Evolutionary conservation across 2,113 vertebrate genomes (phyloP), one percentile per base, ranked within the genome.

Genomic region (Morone saxatilis): DNA sequence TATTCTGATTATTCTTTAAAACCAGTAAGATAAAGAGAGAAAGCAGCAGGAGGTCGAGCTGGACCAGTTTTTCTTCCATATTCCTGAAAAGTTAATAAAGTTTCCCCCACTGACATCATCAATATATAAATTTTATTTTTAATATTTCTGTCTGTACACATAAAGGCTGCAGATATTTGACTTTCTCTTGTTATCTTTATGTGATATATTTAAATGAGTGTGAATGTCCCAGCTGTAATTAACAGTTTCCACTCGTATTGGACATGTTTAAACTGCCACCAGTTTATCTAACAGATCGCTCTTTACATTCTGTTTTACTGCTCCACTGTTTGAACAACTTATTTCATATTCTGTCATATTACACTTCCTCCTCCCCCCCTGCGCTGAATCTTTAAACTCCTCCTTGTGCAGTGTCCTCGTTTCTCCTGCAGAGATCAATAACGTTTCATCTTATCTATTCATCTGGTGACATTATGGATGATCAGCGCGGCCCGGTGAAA

Each of bases 261-360:
- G 25, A 67, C 17, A 2, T 47, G 61, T 82, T 71, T 73, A 36
- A 79, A 67, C 22, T 71, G 59, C 17, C 38, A 67, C 5, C 53
- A 59, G 16, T 20, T 84, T 63, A 71, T 79, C 47, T 6, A 0
- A 1, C 47, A 31, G 14, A 1, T 7, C 0, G 16, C 17, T 69
- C 47, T 71, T 71, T 40, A 50, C 41, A 43, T 72, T 43, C 43
- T 4, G 10, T 19, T 81, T 78, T 50, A 79, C 43, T 22, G 61
- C 53, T 45, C 8, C 2, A 4, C 12, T 82, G 79, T 83, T 88
- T 72, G 54, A 72, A 76, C 71, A 51, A 11, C 22, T 80, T 20
- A 60, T 69, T 73, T 77, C 50, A 69, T 38, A 19, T 61, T 43
- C 62, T 38, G 60, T n/a, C 16, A 68, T 38, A 65, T 65, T 48